Evolutionary conservation across 2,113 vertebrate species (phyloP).

Genomic region (Falcunculus frontatus): DNA sequence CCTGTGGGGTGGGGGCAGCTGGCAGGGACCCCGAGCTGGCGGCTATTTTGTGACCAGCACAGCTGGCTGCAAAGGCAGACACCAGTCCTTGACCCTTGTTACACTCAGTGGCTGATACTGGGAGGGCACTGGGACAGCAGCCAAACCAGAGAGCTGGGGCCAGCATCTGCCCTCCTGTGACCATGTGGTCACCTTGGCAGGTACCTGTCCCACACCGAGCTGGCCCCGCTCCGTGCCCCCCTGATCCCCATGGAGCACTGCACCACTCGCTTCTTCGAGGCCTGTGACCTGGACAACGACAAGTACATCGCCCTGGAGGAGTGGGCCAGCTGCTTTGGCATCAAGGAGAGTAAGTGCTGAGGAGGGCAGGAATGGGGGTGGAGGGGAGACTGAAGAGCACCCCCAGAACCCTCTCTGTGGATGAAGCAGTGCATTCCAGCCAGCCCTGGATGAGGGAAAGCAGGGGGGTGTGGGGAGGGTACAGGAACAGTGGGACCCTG

Average conservation of each 20-base stretch:
- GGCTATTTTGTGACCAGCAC: neutral
- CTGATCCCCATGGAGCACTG: constrained; percentile 99
- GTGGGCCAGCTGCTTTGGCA: constrained; percentile 95
- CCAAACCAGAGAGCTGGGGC: neutral
- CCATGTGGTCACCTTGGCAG: constrained; percentile 38
- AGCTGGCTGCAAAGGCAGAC: neutral
- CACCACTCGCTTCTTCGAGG: constrained; percentile 96
- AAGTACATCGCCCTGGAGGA: constrained; percentile 98
- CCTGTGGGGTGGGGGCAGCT: neutral
- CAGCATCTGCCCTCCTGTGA: neutral
- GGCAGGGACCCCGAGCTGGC: neutral
- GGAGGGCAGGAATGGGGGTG: neutral
- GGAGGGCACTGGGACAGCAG: neutral
- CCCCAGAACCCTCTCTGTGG: neutral
- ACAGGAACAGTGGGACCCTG: neutral
- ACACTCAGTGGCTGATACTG: neutral
- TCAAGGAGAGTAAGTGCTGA: constrained; percentile 90
- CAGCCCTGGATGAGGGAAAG: neutral
- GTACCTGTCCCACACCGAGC: constrained; percentile 96
- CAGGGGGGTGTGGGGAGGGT: neutral
- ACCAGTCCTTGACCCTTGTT: neutral
- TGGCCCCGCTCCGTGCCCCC: constrained; percentile 92
- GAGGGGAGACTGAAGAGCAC: neutral
- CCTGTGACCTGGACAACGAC: constrained; percentile 90
- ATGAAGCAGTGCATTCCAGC: neutral